Conservation (phyloP, 1,140 invertebrate genomes). For the Sesamia nonagrioides region DNA sequence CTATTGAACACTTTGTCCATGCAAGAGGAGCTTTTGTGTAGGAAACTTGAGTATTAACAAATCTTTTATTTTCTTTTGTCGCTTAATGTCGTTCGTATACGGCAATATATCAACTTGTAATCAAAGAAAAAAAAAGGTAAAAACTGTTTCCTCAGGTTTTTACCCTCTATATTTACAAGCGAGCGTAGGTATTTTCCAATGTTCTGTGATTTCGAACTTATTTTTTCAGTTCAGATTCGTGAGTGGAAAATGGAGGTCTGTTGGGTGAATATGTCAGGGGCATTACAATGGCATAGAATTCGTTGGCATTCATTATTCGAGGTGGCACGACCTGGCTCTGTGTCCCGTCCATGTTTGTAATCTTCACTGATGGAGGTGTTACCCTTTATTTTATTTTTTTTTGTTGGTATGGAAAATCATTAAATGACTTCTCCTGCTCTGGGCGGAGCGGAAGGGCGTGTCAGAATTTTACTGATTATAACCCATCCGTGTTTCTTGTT, state of each 20-base stretch:
- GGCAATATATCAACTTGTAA: constrained; percentile 36
- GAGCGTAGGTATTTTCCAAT: background rate
- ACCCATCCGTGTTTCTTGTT: no score
- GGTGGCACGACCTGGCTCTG: constrained; percentile 29
- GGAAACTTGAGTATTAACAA: constrained; percentile 56
- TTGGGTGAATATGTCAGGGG: constrained; percentile 53
- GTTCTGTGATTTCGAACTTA: constrained; percentile 11
- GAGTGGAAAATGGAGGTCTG: constrained; percentile 44
- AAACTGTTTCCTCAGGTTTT: background rate
- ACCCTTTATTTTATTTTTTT: no score
- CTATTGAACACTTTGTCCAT: constrained; percentile 39
- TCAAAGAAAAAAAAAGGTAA: background rate
- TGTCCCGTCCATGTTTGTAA: constrained; percentile 53
- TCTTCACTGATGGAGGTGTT: constrained; percentile 51
- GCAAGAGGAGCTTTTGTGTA: constrained; percentile 53
- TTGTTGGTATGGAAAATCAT: no score
- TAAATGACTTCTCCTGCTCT: no score
- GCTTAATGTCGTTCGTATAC: constrained; percentile 54
- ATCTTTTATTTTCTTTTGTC: constrained; percentile 57
- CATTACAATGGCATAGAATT: constrained; percentile 57
- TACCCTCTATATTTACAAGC: background rate
- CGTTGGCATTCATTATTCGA: constrained; percentile 59
- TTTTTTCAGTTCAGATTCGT: background rate
- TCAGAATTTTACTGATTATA: no score
- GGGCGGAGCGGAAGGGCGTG: no score